Percentiles rank a stretch among this genome's conserved stretches.
Conservation (phyloP, 2,113 vertebrate genomes). For the Burhinus bistriatus region DNA sequence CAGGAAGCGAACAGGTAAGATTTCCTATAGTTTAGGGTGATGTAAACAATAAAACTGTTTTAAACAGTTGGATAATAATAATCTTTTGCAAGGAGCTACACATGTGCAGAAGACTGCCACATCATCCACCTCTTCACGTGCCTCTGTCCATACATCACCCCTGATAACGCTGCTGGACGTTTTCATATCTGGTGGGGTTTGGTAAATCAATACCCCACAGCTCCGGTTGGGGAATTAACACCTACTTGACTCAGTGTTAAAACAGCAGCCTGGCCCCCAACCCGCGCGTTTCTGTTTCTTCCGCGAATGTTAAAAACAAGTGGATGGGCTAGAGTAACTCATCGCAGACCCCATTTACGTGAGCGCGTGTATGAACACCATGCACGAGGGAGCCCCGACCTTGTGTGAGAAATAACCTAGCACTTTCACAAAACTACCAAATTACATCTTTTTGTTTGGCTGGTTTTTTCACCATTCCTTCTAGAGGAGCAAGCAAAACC, state of each 20-base stretch:
- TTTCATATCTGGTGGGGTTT: neutral
- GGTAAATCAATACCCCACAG: neutral
- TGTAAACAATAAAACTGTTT: neutral
- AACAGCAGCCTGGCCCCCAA: neutral
- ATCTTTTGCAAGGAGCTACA: neutral
- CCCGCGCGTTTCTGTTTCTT: neutral
- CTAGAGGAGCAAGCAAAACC: neutral
- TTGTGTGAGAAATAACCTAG: neutral
- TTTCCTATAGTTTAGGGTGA: neutral
- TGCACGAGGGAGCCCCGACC: neutral
- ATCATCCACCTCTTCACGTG: fast-evolving
- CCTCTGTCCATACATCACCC: fast-evolving
- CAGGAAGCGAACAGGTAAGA: neutral
- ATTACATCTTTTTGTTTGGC: neutral
- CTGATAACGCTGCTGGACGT: fast-evolving
- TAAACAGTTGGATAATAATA: too few relatives aligned
- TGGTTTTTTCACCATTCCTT: neutral
- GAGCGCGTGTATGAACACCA: fast-evolving
- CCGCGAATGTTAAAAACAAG: neutral
- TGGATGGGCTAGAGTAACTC: too few relatives aligned
- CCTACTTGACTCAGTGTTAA: too few relatives aligned
- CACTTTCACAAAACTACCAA: neutral
- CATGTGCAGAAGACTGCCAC: fast-evolving
- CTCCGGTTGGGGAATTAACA: neutral
- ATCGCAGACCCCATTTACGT: fast-evolving